These are phyloP conservation scores for Listronotus bonariensis DNA, from an alignment of 1,140 invertebrate genomes.

Conservation along the genomic window DNA sequence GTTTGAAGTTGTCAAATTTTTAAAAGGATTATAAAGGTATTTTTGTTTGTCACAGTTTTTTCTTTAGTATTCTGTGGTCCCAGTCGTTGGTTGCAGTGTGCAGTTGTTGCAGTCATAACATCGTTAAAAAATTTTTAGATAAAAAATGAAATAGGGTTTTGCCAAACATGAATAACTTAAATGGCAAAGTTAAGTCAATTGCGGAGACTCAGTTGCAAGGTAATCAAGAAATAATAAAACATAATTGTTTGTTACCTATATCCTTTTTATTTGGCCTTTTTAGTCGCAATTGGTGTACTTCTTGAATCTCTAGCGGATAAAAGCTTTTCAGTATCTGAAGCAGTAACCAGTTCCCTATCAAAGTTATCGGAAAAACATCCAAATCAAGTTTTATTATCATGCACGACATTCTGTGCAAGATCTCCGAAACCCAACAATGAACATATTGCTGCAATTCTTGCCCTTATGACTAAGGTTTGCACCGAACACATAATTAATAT, in stretches of 20 bases:
- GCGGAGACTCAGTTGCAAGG: conserved; percentile 52
- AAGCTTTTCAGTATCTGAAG: conserved; percentile 60
- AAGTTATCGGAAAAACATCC: conserved; percentile 64
- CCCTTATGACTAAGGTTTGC: conserved; percentile 60
- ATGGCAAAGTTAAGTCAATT: conserved; percentile 37
- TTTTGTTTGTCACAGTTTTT: too few relatives aligned
- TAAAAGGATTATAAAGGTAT: too few relatives aligned
- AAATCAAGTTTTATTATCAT: conserved; percentile 59
- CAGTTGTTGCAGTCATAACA: too few relatives aligned
- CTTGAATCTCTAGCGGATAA: conserved; percentile 65
- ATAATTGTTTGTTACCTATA: conserved; percentile 6
- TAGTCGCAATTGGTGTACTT: conserved; percentile 64
- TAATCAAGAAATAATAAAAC: conserved; percentile 23
- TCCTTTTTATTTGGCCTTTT: conserved; percentile 39
- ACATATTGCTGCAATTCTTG: conserved; percentile 57
- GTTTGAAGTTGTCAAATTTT: too few relatives aligned
- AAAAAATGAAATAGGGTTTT: neutral
- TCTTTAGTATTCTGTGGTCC: too few relatives aligned
- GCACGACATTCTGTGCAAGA: conserved; percentile 58
- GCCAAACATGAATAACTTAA: conserved; percentile 15
- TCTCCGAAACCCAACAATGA: conserved; percentile 54
- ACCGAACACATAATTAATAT: conserved; percentile 54
- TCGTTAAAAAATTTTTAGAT: too few relatives aligned
- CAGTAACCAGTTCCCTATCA: conserved; percentile 60
- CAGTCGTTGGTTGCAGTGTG: too few relatives aligned